Base-by-base conservation (phyloP, 2,113 vertebrate genomes). In the Anguilla japonica region DNA sequence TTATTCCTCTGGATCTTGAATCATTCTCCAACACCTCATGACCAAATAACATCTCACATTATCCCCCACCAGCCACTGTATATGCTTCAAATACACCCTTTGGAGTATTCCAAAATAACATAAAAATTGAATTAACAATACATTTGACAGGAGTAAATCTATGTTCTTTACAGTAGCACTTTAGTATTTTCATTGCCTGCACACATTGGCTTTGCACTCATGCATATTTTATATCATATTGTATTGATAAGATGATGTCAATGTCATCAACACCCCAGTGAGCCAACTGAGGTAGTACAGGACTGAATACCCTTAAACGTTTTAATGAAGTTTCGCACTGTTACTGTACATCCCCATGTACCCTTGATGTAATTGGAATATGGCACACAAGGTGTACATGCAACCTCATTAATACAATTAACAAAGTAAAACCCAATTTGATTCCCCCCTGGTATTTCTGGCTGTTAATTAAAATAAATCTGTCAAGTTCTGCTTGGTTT, bases 351-450 rank as follows among this genome's bases (percentile, higher is more conserved):
- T 41, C 34, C 18, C 79, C 43, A 29, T 82, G 41, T 18, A 20
- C 16, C 41, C 41, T 41, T 41, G 29, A 67, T 71, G 40, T 20
- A 82, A 86, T 71, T 86, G 39, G 71, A 71, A 86, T 75, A 86
- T 50, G 71, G 67, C 41, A 86, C 41, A 34, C 15, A 40, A 63
- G 85, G 57, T 53, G n/a, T 18, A 20, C 34, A 41, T 5, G 81
- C 40, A 71, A 71, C 60, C 41, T 82, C 60, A 82, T 53, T 46
- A 84, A 81, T 71, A 67, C 80, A 82, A 86, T 67, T 82, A 82
- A 86, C 40, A 60, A 8, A 86, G 53, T 41, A 41, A 63, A 60
- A 82, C 67, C 79, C 46, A 26, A 34, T 9, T 67, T 56, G 46
- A 29, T 79, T 39, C 40, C 79, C 85, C 79, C 79, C 26, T 34